A percentile compares a stretch with the other conserved stretches of the same genome.
phyloP scores from a whole-genome alignment of 2,113 vertebrate genomes.

The Pterocles burchelli region DNA sequence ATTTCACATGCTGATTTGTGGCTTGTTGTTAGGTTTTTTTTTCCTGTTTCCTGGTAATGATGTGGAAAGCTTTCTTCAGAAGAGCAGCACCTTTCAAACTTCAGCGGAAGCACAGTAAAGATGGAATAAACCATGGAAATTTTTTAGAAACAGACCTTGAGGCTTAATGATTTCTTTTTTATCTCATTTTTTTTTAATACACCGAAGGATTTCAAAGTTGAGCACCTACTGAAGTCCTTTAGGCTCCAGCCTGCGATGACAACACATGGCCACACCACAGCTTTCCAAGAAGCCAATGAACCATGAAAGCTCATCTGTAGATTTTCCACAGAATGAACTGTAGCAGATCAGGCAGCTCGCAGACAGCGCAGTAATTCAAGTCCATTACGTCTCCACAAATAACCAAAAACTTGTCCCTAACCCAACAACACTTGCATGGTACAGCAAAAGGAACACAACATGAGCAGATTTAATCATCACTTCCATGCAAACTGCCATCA shows the following conservation, averaged over 20 bases:
- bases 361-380: not conserved
- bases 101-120: not conserved
- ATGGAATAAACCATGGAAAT: not conserved
- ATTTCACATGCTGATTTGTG: constrained; percentile 32
- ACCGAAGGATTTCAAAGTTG: not conserved
- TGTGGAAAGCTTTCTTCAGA: not conserved
- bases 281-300: constrained; percentile 40
- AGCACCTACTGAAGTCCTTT: not conserved
- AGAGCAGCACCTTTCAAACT: not conserved
- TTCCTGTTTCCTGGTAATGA: not conserved
- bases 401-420: not conserved
- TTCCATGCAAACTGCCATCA: not conserved
- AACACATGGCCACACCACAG: not conserved
- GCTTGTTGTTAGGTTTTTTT: not conserved
- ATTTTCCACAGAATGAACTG: not conserved
- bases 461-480: not conserved
- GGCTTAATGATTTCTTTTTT: not conserved
- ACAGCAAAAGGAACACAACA: not conserved
- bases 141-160: not conserved
- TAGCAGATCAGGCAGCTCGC: not conserved
- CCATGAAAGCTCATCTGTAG: not conserved
- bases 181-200: not conserved
- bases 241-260: not conserved
- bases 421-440: not conserved
- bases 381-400: not conserved